Evolutionary conservation across 92 coral and sea anemone genomes (phyloP).

Genomic region (Zoanthus sansibaricus): DNA sequence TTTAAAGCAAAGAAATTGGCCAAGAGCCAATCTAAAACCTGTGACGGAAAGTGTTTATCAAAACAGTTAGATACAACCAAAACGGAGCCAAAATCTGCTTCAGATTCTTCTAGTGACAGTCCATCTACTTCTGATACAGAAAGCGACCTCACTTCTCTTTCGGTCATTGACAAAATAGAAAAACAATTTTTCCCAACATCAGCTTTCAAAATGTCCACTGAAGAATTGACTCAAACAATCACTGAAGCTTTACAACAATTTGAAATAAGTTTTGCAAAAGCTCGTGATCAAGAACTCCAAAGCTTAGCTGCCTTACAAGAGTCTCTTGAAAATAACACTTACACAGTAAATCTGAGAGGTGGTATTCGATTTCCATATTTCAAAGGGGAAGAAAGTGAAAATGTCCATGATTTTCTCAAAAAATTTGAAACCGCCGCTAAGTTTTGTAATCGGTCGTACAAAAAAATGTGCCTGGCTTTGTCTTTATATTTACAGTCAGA

Average conservation of each 20-base stretch:
- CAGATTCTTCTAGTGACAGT: not conserved
- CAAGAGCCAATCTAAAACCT: not conserved
- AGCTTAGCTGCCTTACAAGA: conserved; percentile 9
- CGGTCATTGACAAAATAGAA: not conserved
- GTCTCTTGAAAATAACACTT: conserved; percentile 14
- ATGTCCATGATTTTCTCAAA: not conserved
- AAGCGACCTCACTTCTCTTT: not conserved
- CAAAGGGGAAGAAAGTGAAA: not conserved
- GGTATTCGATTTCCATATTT: conserved; percentile 9
- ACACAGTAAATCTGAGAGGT: not conserved
- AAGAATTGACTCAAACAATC: not conserved
- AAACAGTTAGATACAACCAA: not conserved
- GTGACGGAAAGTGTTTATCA: not conserved
- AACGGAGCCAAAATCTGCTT: not conserved
- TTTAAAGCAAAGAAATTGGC: not conserved
- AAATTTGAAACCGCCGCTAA: conserved; percentile 6
- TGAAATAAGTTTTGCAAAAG: not conserved
- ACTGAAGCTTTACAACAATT: conserved; percentile 3
- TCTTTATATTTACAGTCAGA: not conserved
- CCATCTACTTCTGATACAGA: not conserved
- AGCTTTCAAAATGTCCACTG: not conserved
- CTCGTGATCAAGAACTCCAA: not conserved
- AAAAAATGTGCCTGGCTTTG: not conserved
- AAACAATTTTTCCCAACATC: not conserved
- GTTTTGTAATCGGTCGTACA: not conserved